A percentile compares a stretch with the other conserved stretches of the same genome.
These are phyloP conservation scores for Sebastes diploproa DNA, from an alignment of 2,797 vertebrate species.

Conservation along the genomic window DNA sequence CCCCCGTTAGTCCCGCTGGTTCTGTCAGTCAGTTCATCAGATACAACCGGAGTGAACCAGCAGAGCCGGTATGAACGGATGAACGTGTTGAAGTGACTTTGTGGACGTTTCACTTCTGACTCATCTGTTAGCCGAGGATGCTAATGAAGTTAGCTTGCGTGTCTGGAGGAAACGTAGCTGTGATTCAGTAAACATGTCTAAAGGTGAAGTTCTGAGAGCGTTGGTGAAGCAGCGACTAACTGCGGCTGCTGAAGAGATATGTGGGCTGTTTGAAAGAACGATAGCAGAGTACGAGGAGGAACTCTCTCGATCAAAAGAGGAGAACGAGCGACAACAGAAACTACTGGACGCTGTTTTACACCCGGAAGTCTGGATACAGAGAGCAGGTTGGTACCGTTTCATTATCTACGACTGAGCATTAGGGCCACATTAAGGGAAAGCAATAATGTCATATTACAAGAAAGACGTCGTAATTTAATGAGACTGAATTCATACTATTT, in stretches of 20 bases:
- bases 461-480: too few relatives aligned
- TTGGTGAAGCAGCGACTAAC: not conserved
- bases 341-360: not conserved
- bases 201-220: not conserved
- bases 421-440: too few relatives aligned
- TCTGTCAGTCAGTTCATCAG: not conserved
- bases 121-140: not conserved
- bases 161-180: not conserved
- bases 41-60: too few relatives aligned
- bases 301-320: not conserved
- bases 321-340: not conserved
- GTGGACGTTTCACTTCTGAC: not conserved
- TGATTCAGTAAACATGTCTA: not conserved
- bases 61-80: rapidly evolving
- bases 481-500: too few relatives aligned
- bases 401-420: not conserved
- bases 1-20: not conserved
- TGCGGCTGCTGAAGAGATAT: not conserved
- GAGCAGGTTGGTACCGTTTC: not conserved
- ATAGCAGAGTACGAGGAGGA: not conserved
- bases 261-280: not conserved
- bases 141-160: not conserved
- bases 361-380: too few relatives aligned
- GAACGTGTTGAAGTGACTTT: not conserved
- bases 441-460: too few relatives aligned